Percentiles rank a stretch among this genome's conserved stretches.
These are phyloP conservation scores for Acanthopagrus latus DNA, from an alignment of 2,797 vertebrate species.

Conservation along the genomic window DNA sequence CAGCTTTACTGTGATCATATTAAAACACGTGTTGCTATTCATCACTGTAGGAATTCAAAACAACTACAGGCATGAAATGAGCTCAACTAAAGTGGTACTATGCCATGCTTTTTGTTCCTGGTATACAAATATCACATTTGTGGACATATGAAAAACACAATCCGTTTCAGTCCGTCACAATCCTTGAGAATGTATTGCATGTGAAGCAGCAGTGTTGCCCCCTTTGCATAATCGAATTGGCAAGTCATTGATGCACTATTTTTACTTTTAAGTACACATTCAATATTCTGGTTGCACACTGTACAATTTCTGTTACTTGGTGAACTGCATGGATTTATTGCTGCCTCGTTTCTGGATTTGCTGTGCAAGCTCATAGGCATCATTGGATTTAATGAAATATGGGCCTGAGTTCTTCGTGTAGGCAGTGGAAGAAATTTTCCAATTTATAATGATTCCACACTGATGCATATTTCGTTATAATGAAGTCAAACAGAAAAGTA, in stretches of 20 bases:
- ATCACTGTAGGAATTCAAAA: background rate
- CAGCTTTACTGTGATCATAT: background rate
- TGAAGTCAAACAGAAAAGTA: conserved; percentile 22
- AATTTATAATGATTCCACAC: conserved; percentile 54
- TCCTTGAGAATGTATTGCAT: conserved; percentile 7
- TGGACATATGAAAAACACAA: background rate
- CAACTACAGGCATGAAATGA: background rate
- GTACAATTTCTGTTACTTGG: conserved; percentile 39
- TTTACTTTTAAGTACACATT: conserved; percentile 56
- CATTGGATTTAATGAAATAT: conserved; percentile 63
- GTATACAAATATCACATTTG: background rate
- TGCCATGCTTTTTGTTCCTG: background rate
- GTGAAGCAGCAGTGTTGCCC: conserved; percentile 9
- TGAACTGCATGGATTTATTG: conserved; percentile 56
- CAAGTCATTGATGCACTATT: conserved; percentile 45
- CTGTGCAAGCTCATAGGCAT: conserved; percentile 50
- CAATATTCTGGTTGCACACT: conserved; percentile 42
- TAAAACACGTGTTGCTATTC: background rate
- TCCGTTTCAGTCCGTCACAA: too few relatives aligned
- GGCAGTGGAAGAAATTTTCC: conserved; percentile 32
- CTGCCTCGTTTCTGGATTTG: conserved; percentile 52
- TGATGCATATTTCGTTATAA: conserved; percentile 47
- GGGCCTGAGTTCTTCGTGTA: conserved; percentile 33
- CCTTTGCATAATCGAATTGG: conserved; percentile 34
- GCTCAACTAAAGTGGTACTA: background rate